Evolutionary conservation across 2,113 vertebrate genomes (phyloP).

Genomic region (Thymallus thymallus): DNA sequence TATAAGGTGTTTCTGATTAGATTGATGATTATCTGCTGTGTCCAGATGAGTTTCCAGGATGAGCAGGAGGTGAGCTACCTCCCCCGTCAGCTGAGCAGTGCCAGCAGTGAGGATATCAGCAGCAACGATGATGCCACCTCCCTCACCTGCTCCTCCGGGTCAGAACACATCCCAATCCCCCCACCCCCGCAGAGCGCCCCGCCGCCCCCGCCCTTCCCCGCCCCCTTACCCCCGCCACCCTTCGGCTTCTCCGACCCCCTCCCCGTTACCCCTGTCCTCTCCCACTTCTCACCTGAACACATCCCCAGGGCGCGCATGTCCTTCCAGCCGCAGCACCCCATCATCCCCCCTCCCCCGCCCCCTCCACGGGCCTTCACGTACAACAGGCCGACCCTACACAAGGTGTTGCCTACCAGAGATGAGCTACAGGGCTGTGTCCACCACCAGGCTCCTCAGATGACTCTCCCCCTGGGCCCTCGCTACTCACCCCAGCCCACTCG

Average conservation of each 20-base stretch:
- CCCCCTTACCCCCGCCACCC: constrained; percentile 73
- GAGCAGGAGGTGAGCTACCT: constrained; percentile 83
- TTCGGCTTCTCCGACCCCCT: constrained; percentile 80
- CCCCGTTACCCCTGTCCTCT: constrained; percentile 51
- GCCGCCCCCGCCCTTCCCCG: constrained; percentile 76
- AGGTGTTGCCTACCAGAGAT: constrained; percentile 51
- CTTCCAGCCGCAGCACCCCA: constrained; percentile 75
- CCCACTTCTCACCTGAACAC: constrained; percentile 65
- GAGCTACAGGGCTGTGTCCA: constrained; percentile 38
- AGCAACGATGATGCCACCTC: constrained; percentile 91
- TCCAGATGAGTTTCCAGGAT: constrained; percentile 95
- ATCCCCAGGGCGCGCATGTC: constrained; percentile 74
- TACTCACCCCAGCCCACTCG: constrained; percentile 50
- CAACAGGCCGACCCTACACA: constrained; percentile 58
- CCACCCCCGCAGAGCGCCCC: constrained; percentile 86
- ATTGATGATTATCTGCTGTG: background rate
- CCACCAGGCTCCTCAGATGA: background rate
- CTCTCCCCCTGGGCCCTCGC: constrained; percentile 44
- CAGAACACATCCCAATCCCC: constrained; percentile 86
- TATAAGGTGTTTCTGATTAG: background rate
- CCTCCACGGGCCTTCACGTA: constrained; percentile 65
- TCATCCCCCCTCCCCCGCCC: constrained; percentile 76
- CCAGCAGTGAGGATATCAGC: constrained; percentile 88
- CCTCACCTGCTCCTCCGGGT: constrained; percentile 87
- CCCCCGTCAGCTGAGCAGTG: constrained; percentile 82